A percentile compares a stretch with the other conserved stretches of the same genome.
Evolutionary conservation across 2,888 invertebrate species (phyloP).

Genomic region (Xestoiulus laeticollis): DNA sequence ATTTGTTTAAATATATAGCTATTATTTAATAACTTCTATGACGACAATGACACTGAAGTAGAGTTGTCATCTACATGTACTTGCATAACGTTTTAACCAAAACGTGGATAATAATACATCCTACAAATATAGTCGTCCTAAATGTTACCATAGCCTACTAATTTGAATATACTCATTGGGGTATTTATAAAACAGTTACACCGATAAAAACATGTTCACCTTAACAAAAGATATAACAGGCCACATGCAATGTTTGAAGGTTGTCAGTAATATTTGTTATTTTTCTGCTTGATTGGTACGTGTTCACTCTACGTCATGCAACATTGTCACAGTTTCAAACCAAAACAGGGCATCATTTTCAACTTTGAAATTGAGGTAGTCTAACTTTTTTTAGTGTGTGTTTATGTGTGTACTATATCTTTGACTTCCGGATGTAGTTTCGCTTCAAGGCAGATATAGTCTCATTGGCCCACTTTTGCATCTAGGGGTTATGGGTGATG

Average conservation of each 20-base stretch:
- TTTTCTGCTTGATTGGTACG: not conserved
- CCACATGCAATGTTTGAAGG: not conserved
- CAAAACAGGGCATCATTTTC: constrained; percentile 22
- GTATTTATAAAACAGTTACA: not conserved
- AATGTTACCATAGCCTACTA: not conserved
- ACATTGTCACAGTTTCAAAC: not conserved
- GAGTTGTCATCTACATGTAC: not conserved
- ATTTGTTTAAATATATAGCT: not conserved
- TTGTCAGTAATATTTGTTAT: constrained; percentile 1
- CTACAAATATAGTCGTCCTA: not conserved
- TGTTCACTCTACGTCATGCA: not conserved
- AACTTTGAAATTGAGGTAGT: not conserved
- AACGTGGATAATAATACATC: not conserved
- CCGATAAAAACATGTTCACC: not conserved
- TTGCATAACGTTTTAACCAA: not conserved
- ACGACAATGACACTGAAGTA: not conserved
- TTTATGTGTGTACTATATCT: constrained; percentile 20
- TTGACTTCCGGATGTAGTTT: not conserved
- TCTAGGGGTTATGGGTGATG: constrained; percentile 22
- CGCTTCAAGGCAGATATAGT: not conserved
- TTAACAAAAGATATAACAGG: not conserved
- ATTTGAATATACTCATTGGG: not conserved
- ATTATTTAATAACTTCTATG: not conserved
- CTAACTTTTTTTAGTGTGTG: not conserved
- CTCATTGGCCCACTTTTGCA: constrained; percentile 21